These are phyloP conservation scores for Danaus plexippus DNA, from an alignment of 1,140 invertebrate species.

Conservation along the genomic window DNA sequence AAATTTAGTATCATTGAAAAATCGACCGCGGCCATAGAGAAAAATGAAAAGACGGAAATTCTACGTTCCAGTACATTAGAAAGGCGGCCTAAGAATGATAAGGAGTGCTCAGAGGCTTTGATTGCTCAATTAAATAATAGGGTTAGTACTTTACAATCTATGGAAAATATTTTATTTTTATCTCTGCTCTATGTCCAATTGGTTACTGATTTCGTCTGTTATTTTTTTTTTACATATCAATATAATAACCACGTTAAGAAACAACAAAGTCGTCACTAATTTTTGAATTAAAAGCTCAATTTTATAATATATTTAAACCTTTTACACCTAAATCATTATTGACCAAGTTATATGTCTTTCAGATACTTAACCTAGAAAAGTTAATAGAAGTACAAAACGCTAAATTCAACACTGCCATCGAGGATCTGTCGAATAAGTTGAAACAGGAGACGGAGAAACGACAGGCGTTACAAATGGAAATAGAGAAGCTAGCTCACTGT, in stretches of 20 bases:
- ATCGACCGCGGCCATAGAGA: conserved; percentile 24
- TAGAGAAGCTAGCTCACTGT: conserved; percentile 75
- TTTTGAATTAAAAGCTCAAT: no score
- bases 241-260: background rate
- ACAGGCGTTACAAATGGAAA: conserved; percentile 71
- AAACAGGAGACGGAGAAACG: conserved; percentile 73
- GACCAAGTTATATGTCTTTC: conserved; percentile 17
- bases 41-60: conserved; percentile 16
- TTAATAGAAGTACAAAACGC: conserved; percentile 74
- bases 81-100: conserved; percentile 36
- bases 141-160: conserved; percentile 32
- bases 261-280: no score
- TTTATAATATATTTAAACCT: no score
- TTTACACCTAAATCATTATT: no score
- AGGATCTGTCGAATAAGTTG: conserved; percentile 71
- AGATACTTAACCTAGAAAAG: conserved; percentile 74
- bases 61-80: conserved; percentile 34
- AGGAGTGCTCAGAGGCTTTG: conserved; percentile 39
- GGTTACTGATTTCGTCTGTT: background rate
- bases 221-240: background rate
- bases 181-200: background rate
- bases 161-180: background rate
- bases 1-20: conserved; percentile 28
- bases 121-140: conserved; percentile 60
- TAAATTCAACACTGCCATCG: conserved; percentile 70